Evolutionary conservation across 2,888 invertebrate species (phyloP).

Genomic region (Synergus umbraculus): DNA sequence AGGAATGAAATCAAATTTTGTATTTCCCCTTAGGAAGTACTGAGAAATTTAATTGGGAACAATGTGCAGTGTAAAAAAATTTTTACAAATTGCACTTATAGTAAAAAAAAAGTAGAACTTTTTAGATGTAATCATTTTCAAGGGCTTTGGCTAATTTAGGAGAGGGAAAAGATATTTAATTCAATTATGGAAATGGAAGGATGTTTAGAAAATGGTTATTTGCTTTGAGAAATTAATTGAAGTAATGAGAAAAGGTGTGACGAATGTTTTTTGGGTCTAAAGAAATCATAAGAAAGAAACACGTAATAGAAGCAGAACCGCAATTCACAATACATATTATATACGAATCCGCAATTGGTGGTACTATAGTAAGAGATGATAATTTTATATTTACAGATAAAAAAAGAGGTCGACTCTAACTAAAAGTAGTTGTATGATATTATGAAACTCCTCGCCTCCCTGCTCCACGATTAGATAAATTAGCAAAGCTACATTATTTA

Average conservation of each 20-base stretch:
- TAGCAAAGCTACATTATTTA: conserved; percentile 75
- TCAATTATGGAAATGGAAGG: background rate
- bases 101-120: conserved; percentile 37
- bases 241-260: conserved; percentile 49
- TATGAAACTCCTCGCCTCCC: conserved; percentile 64
- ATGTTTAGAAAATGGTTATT: conserved; percentile 10
- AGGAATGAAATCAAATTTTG: conserved; percentile 4
- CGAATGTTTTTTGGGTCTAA: conserved; percentile 61
- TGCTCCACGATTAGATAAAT: conserved; percentile 69
- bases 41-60: background rate
- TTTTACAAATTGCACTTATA: conserved; percentile 25
- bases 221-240: conserved; percentile 51
- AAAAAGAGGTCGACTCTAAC: conserved; percentile 58
- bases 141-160: conserved; percentile 2
- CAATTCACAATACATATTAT: conserved; percentile 56
- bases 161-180: background rate
- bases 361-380: conserved; percentile 74
- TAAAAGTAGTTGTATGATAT: conserved; percentile 60
- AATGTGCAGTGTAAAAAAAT: conserved; percentile 15
- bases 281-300: conserved; percentile 53
- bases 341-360: conserved; percentile 69
- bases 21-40: background rate
- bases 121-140: conserved; percentile 41
- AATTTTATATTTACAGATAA: conserved; percentile 75
- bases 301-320: conserved; percentile 56